Evolutionary conservation across 2,797 vertebrate species (phyloP).

Genomic region (Emys orbicularis): DNA sequence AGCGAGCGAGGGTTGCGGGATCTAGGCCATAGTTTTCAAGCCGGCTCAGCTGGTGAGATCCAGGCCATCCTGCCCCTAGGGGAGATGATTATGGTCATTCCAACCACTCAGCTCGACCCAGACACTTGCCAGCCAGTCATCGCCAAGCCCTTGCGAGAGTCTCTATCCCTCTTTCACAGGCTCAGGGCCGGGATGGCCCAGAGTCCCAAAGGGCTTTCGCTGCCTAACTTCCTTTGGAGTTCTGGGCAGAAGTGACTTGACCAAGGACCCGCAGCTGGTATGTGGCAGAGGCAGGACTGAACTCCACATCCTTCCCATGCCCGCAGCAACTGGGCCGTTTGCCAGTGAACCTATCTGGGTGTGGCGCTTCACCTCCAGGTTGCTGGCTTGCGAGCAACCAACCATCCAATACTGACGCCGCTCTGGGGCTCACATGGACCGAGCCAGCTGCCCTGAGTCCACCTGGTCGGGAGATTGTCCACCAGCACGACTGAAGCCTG

Average conservation of each 20-base stretch:
- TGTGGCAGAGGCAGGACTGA: not conserved
- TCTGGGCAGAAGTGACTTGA: not conserved
- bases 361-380: not conserved
- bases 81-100: no score
- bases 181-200: no score
- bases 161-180: not conserved
- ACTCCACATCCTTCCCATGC: not conserved
- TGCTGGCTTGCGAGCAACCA: not conserved
- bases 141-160: not conserved
- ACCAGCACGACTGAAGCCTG: no score
- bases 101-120: no score
- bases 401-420: fast-evolving
- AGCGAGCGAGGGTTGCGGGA: not conserved
- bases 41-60: not conserved
- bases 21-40: not conserved
- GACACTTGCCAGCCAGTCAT: no score
- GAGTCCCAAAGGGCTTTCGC: not conserved
- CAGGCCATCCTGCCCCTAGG: not conserved
- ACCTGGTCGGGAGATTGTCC: no score
- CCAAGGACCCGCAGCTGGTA: not conserved
- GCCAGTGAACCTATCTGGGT: not conserved
- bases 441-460: not conserved
- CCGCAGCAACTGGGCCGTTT: no score
- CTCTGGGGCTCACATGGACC: no score
- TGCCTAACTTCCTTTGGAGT: not conserved